Conservation (phyloP, 2,888 invertebrate species). For the Tenodera sinensis region DNA sequence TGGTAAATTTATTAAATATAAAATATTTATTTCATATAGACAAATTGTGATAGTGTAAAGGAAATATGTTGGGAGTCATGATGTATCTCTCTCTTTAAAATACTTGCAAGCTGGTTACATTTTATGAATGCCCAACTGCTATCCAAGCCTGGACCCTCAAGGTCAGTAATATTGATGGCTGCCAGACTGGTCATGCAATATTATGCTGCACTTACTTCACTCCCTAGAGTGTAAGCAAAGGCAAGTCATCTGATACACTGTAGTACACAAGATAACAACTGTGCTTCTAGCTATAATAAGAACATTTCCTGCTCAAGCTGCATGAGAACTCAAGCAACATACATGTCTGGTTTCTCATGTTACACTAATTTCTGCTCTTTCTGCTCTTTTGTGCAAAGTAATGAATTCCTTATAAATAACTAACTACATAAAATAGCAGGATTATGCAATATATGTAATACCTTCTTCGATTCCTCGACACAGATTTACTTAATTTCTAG, state of each 20-base stretch:
- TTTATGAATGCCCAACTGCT: background rate
- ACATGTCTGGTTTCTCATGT: background rate
- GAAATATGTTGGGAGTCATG: too few species aligned
- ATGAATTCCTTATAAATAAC: background rate
- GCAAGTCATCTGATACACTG: background rate
- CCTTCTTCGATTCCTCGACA: too few species aligned
- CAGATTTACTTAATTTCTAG: too few species aligned
- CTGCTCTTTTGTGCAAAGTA: background rate
- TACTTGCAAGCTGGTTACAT: background rate
- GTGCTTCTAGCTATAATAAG: background rate
- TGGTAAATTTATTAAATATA: too few species aligned
- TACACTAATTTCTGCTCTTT: background rate
- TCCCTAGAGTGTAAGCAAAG: background rate
- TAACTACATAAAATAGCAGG: too few species aligned
- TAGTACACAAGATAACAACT: background rate
- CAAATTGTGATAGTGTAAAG: too few species aligned
- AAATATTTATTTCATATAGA: too few species aligned
- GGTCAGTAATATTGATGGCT: background rate
- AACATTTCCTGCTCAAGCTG: background rate
- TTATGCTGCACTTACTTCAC: background rate
- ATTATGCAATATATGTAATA: too few species aligned
- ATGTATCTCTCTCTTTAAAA: too few species aligned
- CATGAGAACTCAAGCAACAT: background rate
- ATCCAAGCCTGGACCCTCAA: background rate
- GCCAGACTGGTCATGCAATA: background rate